These are phyloP conservation scores for Meta bourneti DNA, from an alignment of 2,888 invertebrate genomes.

Conservation along the genomic window DNA sequence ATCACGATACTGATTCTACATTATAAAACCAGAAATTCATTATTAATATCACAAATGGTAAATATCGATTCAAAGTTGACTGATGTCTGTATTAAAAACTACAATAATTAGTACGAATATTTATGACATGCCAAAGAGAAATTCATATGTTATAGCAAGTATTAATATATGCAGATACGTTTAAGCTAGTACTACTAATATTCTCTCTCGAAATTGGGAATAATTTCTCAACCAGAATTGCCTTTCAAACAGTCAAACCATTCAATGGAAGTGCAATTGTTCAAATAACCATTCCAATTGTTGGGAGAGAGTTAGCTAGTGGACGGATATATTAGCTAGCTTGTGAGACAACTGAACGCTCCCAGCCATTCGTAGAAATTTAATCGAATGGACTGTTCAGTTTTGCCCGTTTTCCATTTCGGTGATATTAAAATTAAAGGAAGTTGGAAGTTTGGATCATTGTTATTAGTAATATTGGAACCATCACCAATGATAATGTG, in stretches of 20 bases:
- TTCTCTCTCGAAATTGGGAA: not conserved
- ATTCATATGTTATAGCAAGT: not conserved
- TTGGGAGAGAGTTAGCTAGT: not conserved
- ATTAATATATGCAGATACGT: not conserved
- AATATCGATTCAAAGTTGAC: too few species aligned
- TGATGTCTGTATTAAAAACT: too few species aligned
- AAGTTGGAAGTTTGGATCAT: not conserved
- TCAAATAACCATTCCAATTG: not conserved
- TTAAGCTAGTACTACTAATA: not conserved
- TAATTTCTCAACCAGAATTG: slow-evolving; percentile 1
- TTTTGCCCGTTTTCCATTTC: slow-evolving; percentile 13
- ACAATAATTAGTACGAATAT: not conserved
- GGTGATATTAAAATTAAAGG: slow-evolving; percentile 3
- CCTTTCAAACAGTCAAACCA: not conserved
- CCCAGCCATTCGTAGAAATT: slow-evolving; percentile 30
- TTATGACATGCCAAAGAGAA: not conserved
- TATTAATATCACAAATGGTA: too few species aligned
- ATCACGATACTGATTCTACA: too few species aligned
- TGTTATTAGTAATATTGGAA: not conserved
- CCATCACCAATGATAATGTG: not conserved
- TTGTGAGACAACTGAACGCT: slow-evolving; percentile 24
- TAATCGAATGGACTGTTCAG: slow-evolving; percentile 16
- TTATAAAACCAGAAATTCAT: too few species aligned
- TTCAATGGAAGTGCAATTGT: not conserved
- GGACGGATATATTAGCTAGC: not conserved